Base-by-base conservation (phyloP, 2,113 vertebrate species). In the Eretmochelys imbricata region DNA sequence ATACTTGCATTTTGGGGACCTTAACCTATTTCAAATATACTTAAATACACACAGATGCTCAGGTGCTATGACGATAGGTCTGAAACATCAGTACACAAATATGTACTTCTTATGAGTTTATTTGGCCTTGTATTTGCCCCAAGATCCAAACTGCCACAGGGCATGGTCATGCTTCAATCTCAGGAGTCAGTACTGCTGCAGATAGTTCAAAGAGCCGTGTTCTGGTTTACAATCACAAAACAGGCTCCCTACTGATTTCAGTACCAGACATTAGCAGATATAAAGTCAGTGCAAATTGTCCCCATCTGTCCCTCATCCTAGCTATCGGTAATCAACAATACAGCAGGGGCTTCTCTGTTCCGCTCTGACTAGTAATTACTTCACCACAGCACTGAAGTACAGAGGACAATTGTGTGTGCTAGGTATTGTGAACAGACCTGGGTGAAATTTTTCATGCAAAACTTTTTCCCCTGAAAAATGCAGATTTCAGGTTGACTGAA, bases 241-340 rank as follows among this genome's bases (percentile, higher is more conserved):
- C 76, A 91, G 91, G 78, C 55, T 91, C 82, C 89, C 94, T 78
- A 84, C 50, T 94, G 93, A 85, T 89, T 95, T 91, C 89, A 93
- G 19, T 85, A 82, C 83, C 80, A 95, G 91, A 90, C 59, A 55
- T 84, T 87, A 84, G 83, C 8, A 75, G n/a, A 85, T 35, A 35
- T 50, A 90, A 87, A 94, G n/a, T 48, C 82, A 51, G 35, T 76
- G 27, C 54, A 82, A 90, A 87, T 90, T 84, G 55, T 88, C 86
- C 29, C 95, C 87, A 91, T 93, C 94, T 97, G 82, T 96, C 90
- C 76, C 82, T 94, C 27, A 48, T 95, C 10, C 46, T 87, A 59
- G 42, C 14, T 95, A 5, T 29, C 42, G 81, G 31, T 46, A 75
- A 27, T 48, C 69, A 72, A 31, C 76, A 87, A 62, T n/a, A 42